Evolutionary conservation across 1,140 invertebrate species (phyloP), one percentile per base, ranked within the genome.

Genomic region (Araneus ventricosus): DNA sequence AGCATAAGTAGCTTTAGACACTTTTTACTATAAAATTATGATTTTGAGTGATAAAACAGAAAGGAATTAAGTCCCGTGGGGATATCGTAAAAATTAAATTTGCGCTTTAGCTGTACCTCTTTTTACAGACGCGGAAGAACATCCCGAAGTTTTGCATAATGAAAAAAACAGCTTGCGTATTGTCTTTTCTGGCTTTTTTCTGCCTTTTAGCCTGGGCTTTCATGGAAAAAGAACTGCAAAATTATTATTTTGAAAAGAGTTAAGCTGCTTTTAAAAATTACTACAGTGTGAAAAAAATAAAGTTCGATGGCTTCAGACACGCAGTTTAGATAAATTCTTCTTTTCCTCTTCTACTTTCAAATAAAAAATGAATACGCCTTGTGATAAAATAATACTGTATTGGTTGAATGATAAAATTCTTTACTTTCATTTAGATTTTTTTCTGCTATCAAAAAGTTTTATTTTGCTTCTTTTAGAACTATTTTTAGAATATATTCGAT

Each of bases 41-140:
- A 82, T 52, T 52, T 8, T 52, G 41, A 82, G 24, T 82, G 41
- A 82, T 20, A 82, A 24, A 82, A 27, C 41, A 45, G 80, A 82
- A 82, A 82, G 70, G 70, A 75, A 75, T 75, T 75, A 52, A 24
- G 22, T 45, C 80, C 80, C 80, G 8, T 0, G 7, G 80, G 80
- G n/a, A 45, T 45, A 22, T 30, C 37, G 41, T 82, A 82, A 82
- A 82, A 82, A 82, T 82, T 82, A 82, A 82, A 52, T 82, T 45
- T 82, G 39, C 22, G 39, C 6, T 45, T 22, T 17, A 20, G 0
- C 22, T n/a, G 22, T 41, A 22, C 22, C 41, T n/a, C n/a, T 82
- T 45, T 82, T 82, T 45, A 45, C 37, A 20, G 2, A 8, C 2
- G 8, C 27, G 2, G 0, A 82, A 22, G 41, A 39, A 45, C 7